Base-by-base conservation (phyloP, 2,797 vertebrate species). In the Anas bernieri region DNA sequence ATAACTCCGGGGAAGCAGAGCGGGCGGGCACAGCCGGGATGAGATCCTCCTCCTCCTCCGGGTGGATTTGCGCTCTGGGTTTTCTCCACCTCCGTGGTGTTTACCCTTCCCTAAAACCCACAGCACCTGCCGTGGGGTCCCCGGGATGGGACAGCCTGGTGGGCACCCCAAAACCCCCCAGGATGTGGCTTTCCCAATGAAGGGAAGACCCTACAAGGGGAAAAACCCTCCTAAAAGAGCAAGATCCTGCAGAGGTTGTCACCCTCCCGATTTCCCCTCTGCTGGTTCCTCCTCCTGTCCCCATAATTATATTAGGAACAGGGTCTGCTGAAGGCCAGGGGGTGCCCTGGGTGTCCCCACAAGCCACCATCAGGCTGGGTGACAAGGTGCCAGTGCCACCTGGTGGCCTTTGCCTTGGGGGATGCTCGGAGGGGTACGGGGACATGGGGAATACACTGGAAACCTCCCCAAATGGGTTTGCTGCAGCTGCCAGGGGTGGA, bases 321-420 rank as follows among this genome's bases (percentile, higher is more conserved):
- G 74, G 43, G 30, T 7, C 43, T 5, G 17, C 1, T 2, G 46
- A 55, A 45, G 62, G 59, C 46, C 69, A 15, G 67, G 20, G 70
- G 64, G 11, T 31, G 28, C 14, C 43, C 25, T 16, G n/a, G 12
- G 12, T 64, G 16, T 2, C 9, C 66, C n/a, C 23, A 4, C 10
- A 4, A 58, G 55, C 23, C 6, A 28, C 39, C 64, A 28, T 33
- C 12, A 5, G 21, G 61, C 56, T 43, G 69, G 62, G 76, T 64
- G 90, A 90, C 77, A 86, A 64, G 61, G 16, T 66, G 66, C 54
- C 90, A 86, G 76, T 90, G 94, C 93, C 94, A 94, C 85, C 94
- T 91, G 58, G 93, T 96, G 94, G 94, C 79, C 74, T 84, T 56
- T 54, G 77, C 66, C 52, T 55, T 33, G 3, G 17, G 26, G 46